Evolutionary conservation across 2,888 invertebrate genomes (phyloP).

Genomic region (Prenolepis imparis): DNA sequence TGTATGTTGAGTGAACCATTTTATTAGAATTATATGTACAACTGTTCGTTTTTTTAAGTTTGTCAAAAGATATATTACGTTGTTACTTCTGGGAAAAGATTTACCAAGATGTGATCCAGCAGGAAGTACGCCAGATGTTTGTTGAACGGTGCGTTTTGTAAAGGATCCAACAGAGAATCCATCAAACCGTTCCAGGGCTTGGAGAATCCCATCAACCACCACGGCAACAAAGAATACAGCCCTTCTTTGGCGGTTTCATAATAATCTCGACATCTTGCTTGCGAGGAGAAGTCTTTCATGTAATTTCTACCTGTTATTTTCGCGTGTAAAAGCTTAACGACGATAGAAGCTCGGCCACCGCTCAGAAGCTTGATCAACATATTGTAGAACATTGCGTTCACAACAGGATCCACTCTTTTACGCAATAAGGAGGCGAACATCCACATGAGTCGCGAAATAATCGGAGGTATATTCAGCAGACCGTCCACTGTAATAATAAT

Average conservation of each 20-base stretch:
- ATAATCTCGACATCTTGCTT: conserved; percentile 69
- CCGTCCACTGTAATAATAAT: conserved; percentile 79
- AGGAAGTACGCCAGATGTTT: conserved; percentile 92
- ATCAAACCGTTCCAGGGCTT: conserved; percentile 81
- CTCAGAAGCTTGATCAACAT: conserved; percentile 80
- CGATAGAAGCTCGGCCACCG: conserved; percentile 82
- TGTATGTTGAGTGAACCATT: not conserved
- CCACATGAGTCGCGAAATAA: conserved; percentile 80
- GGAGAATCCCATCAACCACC: conserved; percentile 81
- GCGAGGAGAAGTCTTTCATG: conserved; percentile 59
- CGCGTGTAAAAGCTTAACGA: conserved; percentile 81
- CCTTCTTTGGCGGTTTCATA: conserved; percentile 80
- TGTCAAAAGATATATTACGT: not conserved
- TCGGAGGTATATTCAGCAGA: conserved; percentile 75
- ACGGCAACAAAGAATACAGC: conserved; percentile 80
- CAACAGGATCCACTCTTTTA: conserved; percentile 77
- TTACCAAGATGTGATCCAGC: conserved; percentile 91
- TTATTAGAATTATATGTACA: conserved; percentile 38
- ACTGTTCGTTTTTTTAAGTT: conserved; percentile 24
- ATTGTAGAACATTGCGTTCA: conserved; percentile 77
- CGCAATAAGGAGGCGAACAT: conserved; percentile 79
- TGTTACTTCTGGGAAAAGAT: conserved; percentile 91
- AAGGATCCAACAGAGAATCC: conserved; percentile 82
- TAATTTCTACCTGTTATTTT: conserved; percentile 76
- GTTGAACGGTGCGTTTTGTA: conserved; percentile 88